phyloP scores from a whole-genome alignment of 2,888 invertebrate species.

The Euclidia mi region DNA sequence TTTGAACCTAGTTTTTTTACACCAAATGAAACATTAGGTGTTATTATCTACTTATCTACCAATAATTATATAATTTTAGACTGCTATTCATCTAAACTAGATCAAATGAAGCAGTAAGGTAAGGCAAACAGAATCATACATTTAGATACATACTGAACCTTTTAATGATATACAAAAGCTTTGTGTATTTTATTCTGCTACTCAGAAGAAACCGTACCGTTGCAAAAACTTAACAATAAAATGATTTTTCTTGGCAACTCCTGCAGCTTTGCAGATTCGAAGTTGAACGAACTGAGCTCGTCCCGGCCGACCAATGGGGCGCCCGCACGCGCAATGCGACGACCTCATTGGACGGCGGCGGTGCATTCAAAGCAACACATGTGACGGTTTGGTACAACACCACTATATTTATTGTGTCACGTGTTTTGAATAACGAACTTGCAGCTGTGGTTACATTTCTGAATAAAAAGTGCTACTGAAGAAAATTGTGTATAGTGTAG shows the following conservation, averaged over 20 bases:
- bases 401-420: conserved; percentile 53
- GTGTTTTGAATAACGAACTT: conserved; percentile 42
- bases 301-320: conserved; percentile 65
- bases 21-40: no score
- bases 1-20: no score
- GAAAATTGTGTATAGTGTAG: background rate
- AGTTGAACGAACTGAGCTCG: conserved; percentile 77
- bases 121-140: no score
- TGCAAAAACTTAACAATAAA: conserved; percentile 51
- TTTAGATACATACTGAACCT: conserved; percentile 6
- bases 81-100: no score
- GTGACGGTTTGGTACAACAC: conserved; percentile 53
- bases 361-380: conserved; percentile 60
- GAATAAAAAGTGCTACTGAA: background rate
- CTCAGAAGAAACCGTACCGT: conserved; percentile 26
- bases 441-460: background rate
- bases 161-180: no score
- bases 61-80: no score
- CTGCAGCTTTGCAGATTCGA: conserved; percentile 74
- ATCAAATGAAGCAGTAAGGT: no score
- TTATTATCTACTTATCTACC: no score
- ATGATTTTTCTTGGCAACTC: conserved; percentile 63
- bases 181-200: conserved; percentile 39
- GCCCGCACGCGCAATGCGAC: conserved; percentile 82
- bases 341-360: conserved; percentile 74